Evolutionary conservation across 2,113 vertebrate genomes (phyloP), one percentile per base, ranked within the genome.

Genomic region (Hirundichthys speculiger): DNA sequence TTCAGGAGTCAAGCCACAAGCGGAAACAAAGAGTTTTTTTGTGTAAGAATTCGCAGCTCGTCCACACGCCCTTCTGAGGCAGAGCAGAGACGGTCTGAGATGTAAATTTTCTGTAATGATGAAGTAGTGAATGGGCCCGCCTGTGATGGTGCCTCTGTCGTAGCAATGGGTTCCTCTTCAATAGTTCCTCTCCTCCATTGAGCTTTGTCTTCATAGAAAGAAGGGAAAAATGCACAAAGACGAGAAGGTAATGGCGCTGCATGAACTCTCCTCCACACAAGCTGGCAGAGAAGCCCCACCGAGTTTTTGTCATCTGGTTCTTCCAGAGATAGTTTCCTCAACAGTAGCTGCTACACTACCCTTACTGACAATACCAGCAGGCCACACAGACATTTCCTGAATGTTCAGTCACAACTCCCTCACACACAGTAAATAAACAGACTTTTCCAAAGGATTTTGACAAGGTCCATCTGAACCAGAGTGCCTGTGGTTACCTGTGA

Each of bases 211-310:
- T 63, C 58, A 54, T 12, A 79, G 67, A 82, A 77, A 78, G 50
- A 66, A 34, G 52, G 65, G 65, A 56, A 73, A 86, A 24, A 11
- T 53, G 66, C 65, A 84, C 87, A 84, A 86, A 81, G 76, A 61
- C 54, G 47, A 79, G 59, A 73, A 57, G 51, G 68, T 80, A 87
- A 88, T 81, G 82, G 65, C 72, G 3, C 83, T 1, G 64, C 83
- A 53, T 79, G 84, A 84, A 72, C 67, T 82, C 40, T 64, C 40
- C 58, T 81, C 64, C 46, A 54, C 49, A 62, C 73, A 49, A 55
- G 43, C 64, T 75, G 49, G 68, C 25, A 21, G 68, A 48, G 74
- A 54, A 62, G 63, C 64, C 86, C 84, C 66, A 65, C 52, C 1
- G 79, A 65, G 84, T 58, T 64, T 80, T 88, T 83, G 73, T 86